Evolutionary conservation across 1,140 invertebrate genomes (phyloP).

Genomic region (Aphelenchoides fujianensis): DNA sequence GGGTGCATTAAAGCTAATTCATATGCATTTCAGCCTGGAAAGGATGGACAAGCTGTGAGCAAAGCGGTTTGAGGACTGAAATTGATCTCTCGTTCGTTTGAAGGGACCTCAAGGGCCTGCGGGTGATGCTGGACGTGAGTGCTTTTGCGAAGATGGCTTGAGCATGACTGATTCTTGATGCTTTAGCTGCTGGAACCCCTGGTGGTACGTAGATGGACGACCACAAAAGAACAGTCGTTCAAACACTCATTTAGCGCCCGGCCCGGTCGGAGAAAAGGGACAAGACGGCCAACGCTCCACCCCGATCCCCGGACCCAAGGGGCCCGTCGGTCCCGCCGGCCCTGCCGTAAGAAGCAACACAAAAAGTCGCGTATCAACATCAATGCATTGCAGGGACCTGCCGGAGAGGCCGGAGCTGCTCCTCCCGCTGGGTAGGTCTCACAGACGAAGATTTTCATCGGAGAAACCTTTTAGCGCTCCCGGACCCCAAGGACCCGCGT

Average conservation of each 20-base stretch:
- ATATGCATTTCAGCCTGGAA: conserved; percentile 26
- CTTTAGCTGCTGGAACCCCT: too few species aligned
- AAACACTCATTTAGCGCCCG: neutral
- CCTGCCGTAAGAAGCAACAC: neutral
- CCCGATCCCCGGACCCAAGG: conserved; percentile 41
- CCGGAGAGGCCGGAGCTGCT: conserved; percentile 1
- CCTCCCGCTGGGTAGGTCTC: conserved; percentile 35
- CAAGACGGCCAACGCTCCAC: conserved; percentile 20
- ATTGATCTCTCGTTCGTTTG: too few species aligned
- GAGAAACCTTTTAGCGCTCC: neutral
- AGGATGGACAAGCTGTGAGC: conserved; percentile 36
- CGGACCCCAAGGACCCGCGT: conserved; percentile 14
- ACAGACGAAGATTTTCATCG: too few species aligned
- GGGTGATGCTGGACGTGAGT: too few species aligned
- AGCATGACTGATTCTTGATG: too few species aligned
- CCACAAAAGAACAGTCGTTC: too few species aligned
- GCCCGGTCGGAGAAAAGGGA: conserved; percentile 13
- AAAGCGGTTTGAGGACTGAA: conserved; percentile 16
- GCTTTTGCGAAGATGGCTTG: too few species aligned
- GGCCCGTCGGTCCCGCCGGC: conserved; percentile 31
- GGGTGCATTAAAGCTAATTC: neutral
- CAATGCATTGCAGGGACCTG: conserved; percentile 22
- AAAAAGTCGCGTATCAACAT: neutral
- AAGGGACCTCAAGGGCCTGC: conserved; percentile 20
- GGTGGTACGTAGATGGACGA: too few species aligned